Evolutionary conservation across 2,113 vertebrate species (phyloP).

Genomic region (Seriola quinqueradiata): DNA sequence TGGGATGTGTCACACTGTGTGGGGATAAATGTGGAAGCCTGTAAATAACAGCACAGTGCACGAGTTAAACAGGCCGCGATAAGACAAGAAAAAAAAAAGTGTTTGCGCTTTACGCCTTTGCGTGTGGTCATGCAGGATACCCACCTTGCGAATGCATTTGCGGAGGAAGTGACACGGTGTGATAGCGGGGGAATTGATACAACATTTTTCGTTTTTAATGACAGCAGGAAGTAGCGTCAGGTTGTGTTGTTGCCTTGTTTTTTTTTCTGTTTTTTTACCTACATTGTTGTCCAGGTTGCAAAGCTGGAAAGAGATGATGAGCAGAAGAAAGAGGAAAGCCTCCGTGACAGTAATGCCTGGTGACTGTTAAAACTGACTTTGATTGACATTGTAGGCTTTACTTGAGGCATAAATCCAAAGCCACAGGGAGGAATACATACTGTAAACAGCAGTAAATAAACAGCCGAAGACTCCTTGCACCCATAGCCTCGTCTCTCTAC

Average conservation of each 20-base stretch:
- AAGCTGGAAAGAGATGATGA: not conserved
- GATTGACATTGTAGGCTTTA: conserved; percentile 74
- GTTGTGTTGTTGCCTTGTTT: not conserved
- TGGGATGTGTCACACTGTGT: conserved; percentile 39
- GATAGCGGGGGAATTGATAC: conserved; percentile 15
- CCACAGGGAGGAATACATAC: conserved; percentile 57
- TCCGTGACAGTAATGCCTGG: conserved; percentile 41
- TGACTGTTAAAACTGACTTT: conserved; percentile 61
- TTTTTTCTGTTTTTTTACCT: not conserved
- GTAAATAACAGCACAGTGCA: conserved; percentile 69
- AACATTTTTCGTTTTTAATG: conserved; percentile 9
- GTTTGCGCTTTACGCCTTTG: conserved; percentile 14
- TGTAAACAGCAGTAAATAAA: conserved; percentile 77
- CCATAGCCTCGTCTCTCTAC: conserved; percentile 36
- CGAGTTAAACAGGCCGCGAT: conserved; percentile 60
- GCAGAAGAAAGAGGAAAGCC: not conserved
- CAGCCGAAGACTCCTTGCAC: conserved; percentile 53
- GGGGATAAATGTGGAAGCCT: conserved; percentile 69
- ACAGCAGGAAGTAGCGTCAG: not conserved
- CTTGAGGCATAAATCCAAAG: conserved; percentile 68
- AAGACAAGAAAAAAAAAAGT: conserved; percentile 17
- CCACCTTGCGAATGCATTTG: not conserved
- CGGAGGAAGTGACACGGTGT: conserved; percentile 10
- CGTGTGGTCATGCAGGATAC: conserved; percentile 28
- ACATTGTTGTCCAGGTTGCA: conserved; percentile 6